Evolutionary conservation across 2,797 vertebrate species (phyloP), one percentile per base, ranked within the genome.

Genomic region (Thaleichthys pacificus): DNA sequence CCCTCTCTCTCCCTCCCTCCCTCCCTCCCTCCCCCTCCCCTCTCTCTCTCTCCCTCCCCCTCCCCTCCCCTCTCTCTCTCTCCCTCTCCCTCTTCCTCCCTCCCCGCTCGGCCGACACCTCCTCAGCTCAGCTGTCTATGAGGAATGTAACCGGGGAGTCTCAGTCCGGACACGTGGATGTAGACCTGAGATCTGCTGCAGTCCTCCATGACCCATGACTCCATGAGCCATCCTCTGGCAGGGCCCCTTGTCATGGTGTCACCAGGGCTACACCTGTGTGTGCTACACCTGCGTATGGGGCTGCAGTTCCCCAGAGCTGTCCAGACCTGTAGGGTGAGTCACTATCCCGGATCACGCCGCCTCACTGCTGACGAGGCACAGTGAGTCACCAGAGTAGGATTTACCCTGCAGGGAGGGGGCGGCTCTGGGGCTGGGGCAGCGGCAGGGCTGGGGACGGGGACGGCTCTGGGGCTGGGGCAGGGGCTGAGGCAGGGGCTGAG

Each of bases 71-170:
- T 0, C 9, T 14, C 47, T 12, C 47, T 62, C 49, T 14, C 38
- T 17, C 4, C 11, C 19, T 71, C 68, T 28, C 6, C 26, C 56
- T 66, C 32, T 28, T 51, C 22, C 68, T 22, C 19, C 38, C 62
- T 57, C 35, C 15, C 22, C 26, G n/a, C 5, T 42, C 19, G 58
- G 65, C 71, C 54, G 42, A 73, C 54, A 30, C 30, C 14, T 38
- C 35, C 26, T 22, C 51, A 61, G 42, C 51, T 72, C 70, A 57
- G 69, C 38, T 30, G 65, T 72, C 28, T 65, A 67, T 76, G 60
- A 65, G 70, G 51, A 69, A 72, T 77, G 56, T 65, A 69, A 63
- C 49, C 54, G 17, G 7, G 17, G 49, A 51, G 24, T 28, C 57
- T 17, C 19, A n/a, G 11, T 47, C 42, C 42, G 32, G 63, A 60